These are phyloP conservation scores for Corythornis madagascariensis DNA, from an alignment of 2,113 vertebrate species.

Conservation along the genomic window DNA sequence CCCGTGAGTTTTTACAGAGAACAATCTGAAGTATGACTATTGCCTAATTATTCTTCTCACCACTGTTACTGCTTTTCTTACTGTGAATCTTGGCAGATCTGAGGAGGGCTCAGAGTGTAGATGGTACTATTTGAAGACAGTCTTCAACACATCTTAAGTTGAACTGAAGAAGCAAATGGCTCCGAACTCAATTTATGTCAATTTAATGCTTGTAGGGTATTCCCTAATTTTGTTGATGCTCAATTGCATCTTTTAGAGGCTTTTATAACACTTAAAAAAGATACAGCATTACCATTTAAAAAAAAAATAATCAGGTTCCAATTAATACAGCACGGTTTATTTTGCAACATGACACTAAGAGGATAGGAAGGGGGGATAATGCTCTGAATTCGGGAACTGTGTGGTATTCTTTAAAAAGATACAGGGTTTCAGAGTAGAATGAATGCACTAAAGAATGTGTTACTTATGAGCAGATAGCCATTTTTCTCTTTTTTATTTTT, in stretches of 20 bases:
- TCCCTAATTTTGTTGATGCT: background rate
- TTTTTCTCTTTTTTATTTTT: slow-evolving; percentile 20
- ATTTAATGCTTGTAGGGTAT: slow-evolving; percentile 21
- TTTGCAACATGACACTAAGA: background rate
- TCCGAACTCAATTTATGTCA: slow-evolving; percentile 1
- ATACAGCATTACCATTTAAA: background rate
- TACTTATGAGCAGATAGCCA: slow-evolving; percentile 11
- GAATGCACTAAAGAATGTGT: slow-evolving; percentile 8
- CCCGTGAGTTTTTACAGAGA: background rate
- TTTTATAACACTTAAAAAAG: background rate
- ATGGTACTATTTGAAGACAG: background rate
- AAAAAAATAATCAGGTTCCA: background rate
- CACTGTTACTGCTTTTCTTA: background rate
- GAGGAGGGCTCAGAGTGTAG: background rate
- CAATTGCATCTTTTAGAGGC: slow-evolving; percentile 15
- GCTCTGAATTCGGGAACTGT: background rate
- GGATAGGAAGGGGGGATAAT: background rate
- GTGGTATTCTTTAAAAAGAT: background rate
- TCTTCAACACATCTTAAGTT: background rate
- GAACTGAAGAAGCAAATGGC: background rate
- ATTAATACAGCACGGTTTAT: background rate
- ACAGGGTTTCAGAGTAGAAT: background rate
- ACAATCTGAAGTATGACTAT: background rate
- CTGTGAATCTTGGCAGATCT: background rate
- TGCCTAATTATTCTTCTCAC: background rate